Conservation (phyloP, 2,888 invertebrate species). For the Euphydryas editha region DNA sequence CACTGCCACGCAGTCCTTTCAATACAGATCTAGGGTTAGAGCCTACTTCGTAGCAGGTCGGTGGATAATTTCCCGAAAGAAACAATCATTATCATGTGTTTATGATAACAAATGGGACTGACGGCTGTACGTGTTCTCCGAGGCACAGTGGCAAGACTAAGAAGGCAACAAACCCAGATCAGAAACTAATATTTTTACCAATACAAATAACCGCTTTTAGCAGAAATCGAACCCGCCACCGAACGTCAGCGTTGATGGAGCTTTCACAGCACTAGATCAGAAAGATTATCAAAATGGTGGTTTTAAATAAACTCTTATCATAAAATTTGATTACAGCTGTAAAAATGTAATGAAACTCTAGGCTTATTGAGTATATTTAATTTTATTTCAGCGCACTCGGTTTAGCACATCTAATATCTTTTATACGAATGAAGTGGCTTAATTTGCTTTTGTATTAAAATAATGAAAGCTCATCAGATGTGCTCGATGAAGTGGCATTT, state of each 20-base stretch:
- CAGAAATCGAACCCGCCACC: too few relatives aligned
- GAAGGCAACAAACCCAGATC: too few relatives aligned
- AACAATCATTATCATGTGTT: background rate
- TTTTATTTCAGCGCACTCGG: slow-evolving; percentile 27
- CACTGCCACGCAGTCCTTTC: too few relatives aligned
- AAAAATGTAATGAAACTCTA: slow-evolving; percentile 19
- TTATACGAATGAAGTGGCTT: slow-evolving; percentile 8
- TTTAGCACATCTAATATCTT: slow-evolving; percentile 32
- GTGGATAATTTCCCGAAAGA: too few relatives aligned
- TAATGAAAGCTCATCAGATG: slow-evolving; percentile 20
- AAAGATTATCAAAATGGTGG: too few relatives aligned
- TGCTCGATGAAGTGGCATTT: slow-evolving; percentile 24
- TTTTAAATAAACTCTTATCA: background rate
- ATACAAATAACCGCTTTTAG: too few relatives aligned
- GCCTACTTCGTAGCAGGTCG: too few relatives aligned
- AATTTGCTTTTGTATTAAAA: slow-evolving; percentile 9
- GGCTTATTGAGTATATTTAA: slow-evolving; percentile 26
- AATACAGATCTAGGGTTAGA: background rate
- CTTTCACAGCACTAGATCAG: too few relatives aligned
- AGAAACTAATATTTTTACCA: too few relatives aligned
- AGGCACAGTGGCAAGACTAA: too few relatives aligned
- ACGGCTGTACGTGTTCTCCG: too few relatives aligned
- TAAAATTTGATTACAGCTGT: background rate
- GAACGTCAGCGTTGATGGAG: too few relatives aligned
- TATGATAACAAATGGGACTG: background rate